phyloP scores from a whole-genome alignment of 1,140 invertebrate genomes.

The Drosophila melanica region DNA sequence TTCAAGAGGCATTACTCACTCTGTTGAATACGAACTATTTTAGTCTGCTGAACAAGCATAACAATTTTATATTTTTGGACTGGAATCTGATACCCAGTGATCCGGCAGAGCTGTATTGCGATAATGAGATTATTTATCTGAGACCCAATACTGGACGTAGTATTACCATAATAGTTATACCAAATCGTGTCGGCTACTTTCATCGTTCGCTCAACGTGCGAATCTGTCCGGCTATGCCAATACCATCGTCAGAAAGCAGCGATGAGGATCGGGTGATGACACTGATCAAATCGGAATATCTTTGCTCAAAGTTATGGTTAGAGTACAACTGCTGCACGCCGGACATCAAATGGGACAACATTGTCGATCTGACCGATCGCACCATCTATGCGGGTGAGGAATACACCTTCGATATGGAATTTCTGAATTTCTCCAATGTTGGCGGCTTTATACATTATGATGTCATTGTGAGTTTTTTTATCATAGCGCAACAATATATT shows the following conservation, averaged over 20 bases:
- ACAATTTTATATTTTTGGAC: conserved; percentile 74
- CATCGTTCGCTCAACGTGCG: conserved; percentile 64
- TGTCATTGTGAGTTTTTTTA: conserved; percentile 59
- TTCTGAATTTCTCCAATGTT: conserved; percentile 52
- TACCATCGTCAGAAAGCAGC: background rate
- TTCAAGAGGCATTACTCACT: conserved; percentile 56
- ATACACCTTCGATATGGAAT: conserved; percentile 65
- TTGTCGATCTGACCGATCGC: conserved; percentile 43
- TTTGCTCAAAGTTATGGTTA: conserved; percentile 68
- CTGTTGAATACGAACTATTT: conserved; percentile 68
- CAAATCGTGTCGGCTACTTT: conserved; percentile 63
- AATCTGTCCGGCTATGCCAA: conserved; percentile 55
- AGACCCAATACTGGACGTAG: conserved; percentile 71
- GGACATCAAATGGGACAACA: conserved; percentile 54
- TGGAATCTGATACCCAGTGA: conserved; percentile 75
- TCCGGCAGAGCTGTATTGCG: conserved; percentile 67
- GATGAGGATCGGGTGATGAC: conserved; percentile 31
- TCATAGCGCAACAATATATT: background rate
- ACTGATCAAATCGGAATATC: conserved; percentile 55
- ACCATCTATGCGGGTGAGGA: conserved; percentile 66
- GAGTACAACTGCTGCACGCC: conserved; percentile 71
- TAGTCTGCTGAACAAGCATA: conserved; percentile 59
- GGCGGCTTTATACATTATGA: conserved; percentile 71
- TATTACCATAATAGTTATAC: conserved; percentile 68
- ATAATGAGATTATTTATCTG: conserved; percentile 72